Evolutionary conservation across 2,113 vertebrate species (phyloP), one percentile per base, ranked within the genome.

Genomic region (Tenebrosternarchus preto): DNA sequence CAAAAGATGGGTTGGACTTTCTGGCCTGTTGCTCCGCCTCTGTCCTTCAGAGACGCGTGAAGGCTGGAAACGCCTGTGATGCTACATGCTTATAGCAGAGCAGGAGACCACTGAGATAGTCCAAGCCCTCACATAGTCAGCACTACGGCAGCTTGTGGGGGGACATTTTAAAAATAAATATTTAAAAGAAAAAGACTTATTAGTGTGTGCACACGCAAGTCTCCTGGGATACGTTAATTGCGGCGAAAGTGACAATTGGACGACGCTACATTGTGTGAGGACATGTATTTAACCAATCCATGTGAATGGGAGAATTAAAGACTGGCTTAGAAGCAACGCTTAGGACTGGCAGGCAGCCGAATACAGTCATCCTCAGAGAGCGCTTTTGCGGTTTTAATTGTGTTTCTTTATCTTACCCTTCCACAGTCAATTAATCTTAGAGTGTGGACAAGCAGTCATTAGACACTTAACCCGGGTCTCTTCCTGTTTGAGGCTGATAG

Each of bases 361-460:
- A 50, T 61, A 15, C 5, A 11, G 29, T 20, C 5, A 27, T 63
- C 73, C 39, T 20, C 27, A 3, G 16, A 17, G n/a, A 15, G n/a
- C 36, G 33, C 87, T 64, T 85, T 63, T 80, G 77, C 56, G 53
- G 76, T 66, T 67, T 81, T 85, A 91, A 90, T 91, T 88, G 88
- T 86, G 84, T 88, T 86, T 81, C 87, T 90, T 91, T 91, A 93
- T 93, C 91, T 92, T 76, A 20, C 81, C 85, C 76, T 57, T 86
- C 86, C 90, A 87, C 87, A 86, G 89, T 84, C 86, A 89, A 88
- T 91, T 91, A 90, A 90, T 93, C 88, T 85, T 88, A 60, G 80
- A 90, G 83, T 87, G 80, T 84, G 84, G 91, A 91, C 90, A 91
- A 89, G 88, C 89, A 87, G 87, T 87, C 90, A 90, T 90, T 89